Base-by-base conservation (phyloP, 2,113 vertebrate genomes). In the Urocitellus parryii region DNA sequence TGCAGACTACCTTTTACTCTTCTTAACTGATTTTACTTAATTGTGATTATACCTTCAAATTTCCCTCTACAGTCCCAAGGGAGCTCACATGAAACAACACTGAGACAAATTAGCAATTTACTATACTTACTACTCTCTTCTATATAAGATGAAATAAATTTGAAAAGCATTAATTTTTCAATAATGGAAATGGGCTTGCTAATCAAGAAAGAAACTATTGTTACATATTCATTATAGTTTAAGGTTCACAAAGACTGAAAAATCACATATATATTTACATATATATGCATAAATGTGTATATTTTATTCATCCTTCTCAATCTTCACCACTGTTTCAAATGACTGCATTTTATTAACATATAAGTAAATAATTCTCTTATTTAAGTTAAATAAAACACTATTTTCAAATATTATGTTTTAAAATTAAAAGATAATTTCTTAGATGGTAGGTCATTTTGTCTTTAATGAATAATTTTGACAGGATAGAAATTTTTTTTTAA, bases 391-490 rank as follows among this genome's bases (percentile, higher is more conserved):
- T 53, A 48, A 88, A 95, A 88, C 14, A 37, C 1, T 17, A n/a
- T 56, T 92, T 94, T 77, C 58, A 96, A 58, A 79, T 13, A 13
- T 51, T 51, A 51, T 16, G 48, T 4, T 88, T 88, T 48, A 72
- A 85, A 51, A 74, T 74, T 7, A 51, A 29, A 17, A 70, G 34
- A 85, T 77, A 12, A 63, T 82, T 80, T 92, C 45, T 73, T 79
- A 85, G 17, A 27, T 42, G 10, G 63, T 51, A 70, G 4, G 29
- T 53, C 0, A 29, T 67, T 88, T 80, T 63, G 18, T 25, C 29
- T 5, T 79, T 95, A 79, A 68, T 87, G 32, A 89, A 72, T 76
- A 89, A 79, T 8, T 29, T 89, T 90, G 70, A 72, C 42, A 80
- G 6, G 25, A 48, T 89, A 11, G 37, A 76, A 16, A 42, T 42